phyloP scores from a whole-genome alignment of 2,113 vertebrate genomes.

The Suricata suricatta region DNA sequence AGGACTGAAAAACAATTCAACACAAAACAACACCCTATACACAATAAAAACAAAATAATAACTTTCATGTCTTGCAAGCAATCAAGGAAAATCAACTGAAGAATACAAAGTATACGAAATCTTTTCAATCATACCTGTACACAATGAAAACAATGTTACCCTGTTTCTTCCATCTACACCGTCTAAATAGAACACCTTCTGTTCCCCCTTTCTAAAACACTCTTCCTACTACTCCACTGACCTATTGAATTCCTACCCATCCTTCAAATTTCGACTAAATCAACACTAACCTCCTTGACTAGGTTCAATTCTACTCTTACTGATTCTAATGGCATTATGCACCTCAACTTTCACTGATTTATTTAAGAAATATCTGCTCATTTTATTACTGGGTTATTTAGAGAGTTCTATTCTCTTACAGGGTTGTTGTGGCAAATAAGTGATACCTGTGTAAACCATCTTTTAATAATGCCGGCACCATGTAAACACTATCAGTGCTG shows the following conservation, averaged over 20 bases:
- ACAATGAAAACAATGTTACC: not conserved
- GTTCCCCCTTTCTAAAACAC: not conserved
- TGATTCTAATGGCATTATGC: not conserved
- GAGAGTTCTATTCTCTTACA: not conserved
- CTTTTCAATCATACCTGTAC: not conserved
- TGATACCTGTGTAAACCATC: not conserved
- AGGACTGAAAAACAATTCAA: not conserved
- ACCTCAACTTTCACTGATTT: not conserved
- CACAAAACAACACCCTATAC: not conserved
- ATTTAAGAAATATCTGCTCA: not conserved
- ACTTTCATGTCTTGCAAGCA: not conserved
- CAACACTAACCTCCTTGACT: not conserved
- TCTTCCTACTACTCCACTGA: not conserved
- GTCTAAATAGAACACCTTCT: not conserved
- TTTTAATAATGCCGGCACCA: not conserved
- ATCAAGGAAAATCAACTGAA: not conserved
- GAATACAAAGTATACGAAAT: not conserved
- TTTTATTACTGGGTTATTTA: not conserved
- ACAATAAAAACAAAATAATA: constrained; percentile 14
- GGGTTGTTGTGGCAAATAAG: not conserved
- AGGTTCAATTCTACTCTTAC: not conserved
- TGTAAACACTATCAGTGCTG: not conserved
- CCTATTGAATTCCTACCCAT: not conserved
- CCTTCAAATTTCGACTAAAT: constrained; percentile 16
- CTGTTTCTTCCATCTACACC: not conserved